A percentile compares a stretch with the other conserved stretches of the same genome.
Conservation (phyloP, 2,888 invertebrate genomes). For the Volucella bombylans region DNA sequence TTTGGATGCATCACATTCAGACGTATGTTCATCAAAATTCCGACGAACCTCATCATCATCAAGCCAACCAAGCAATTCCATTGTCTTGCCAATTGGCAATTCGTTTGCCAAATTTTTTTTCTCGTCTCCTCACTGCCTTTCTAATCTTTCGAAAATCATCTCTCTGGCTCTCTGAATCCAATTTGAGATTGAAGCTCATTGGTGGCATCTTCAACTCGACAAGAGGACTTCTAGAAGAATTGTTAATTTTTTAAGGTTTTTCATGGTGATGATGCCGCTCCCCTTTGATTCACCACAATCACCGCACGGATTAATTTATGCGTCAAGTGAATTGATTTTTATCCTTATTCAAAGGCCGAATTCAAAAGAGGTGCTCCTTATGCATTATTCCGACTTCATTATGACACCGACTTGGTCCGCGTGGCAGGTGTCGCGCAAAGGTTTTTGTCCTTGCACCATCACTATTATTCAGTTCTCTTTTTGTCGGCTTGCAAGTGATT, state of each 20-base stretch:
- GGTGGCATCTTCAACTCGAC: slow-evolving; percentile 41
- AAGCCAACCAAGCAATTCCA: slow-evolving; percentile 45
- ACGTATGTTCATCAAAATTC: slow-evolving; percentile 70
- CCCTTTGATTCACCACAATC: background rate
- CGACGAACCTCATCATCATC: slow-evolving; percentile 64
- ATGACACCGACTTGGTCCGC: slow-evolving; percentile 58
- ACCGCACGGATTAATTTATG: slow-evolving; percentile 64
- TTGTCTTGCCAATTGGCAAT: slow-evolving; percentile 33
- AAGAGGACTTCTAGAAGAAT: slow-evolving; percentile 34
- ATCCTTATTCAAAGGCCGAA: slow-evolving; percentile 67
- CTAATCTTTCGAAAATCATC: slow-evolving; percentile 34
- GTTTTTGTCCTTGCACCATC: slow-evolving; percentile 47
- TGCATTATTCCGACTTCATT: slow-evolving; percentile 72
- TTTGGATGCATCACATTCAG: slow-evolving; percentile 51
- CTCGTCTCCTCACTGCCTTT: slow-evolving; percentile 2
- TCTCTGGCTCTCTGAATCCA: slow-evolving; percentile 6
- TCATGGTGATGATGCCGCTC: no score
- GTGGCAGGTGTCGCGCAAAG: slow-evolving; percentile 53
- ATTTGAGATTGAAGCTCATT: slow-evolving; percentile 1
- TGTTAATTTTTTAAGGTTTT: slow-evolving; percentile 35
- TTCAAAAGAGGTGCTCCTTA: slow-evolving; percentile 62
- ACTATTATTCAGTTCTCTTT: slow-evolving; percentile 18
- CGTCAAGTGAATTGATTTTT: slow-evolving; percentile 69
- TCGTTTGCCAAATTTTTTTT: slow-evolving; percentile 8
- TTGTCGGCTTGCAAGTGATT: slow-evolving; percentile 59